Base-by-base conservation (phyloP, 2,113 vertebrate species). In the Peromyscus polionotus region DNA sequence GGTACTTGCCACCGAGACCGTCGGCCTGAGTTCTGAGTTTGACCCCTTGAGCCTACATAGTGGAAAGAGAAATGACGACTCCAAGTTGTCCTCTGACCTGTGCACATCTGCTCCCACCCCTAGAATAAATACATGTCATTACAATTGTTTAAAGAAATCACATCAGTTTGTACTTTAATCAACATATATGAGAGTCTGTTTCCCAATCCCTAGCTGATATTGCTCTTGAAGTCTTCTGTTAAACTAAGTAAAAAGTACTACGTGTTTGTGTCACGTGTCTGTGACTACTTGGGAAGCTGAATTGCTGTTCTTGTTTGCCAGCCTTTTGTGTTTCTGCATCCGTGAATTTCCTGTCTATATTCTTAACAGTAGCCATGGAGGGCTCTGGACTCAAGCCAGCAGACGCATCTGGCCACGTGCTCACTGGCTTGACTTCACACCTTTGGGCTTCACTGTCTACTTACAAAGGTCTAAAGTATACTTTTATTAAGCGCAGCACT, bases 191-290 rank as follows among this genome's bases (percentile, higher is more conserved):
- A 77, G 63, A 73, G 22, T 84, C 39, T 42, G 48, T n/a, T 94
- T 93, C 72, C 70, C 22, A n/a, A 75, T 5, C 5, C 85, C 24
- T 83, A 26, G 59, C 48, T 76, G 70, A 93, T 90, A 4, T 51
- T 54, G 59, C 17, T 59, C n/a, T 75, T 84, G 42, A 84, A 75
- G 92, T 17, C 95, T 95, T 54, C 95, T 93, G 81, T 11, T 91
- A 90, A 94, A n/a, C 42, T 81, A 81, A 72, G 51, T 89, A n/a
- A 95, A 89, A 80, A 70, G 26, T 6, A 63, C 13, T 70, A 33
- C 45, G 20, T n/a, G 36, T 77, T 33, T 93, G 19, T 63, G 65
- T 89, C 70, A 89, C 45, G 70, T 33, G 63, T 87, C 89, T 90
- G 36, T 90, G 65, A 57, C 5, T 88, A 3, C 81, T 65, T 67